Evolutionary conservation across 2,113 vertebrate genomes (phyloP), one percentile per base, ranked within the genome.

Genomic region (Peucedramus taeniatus): DNA sequence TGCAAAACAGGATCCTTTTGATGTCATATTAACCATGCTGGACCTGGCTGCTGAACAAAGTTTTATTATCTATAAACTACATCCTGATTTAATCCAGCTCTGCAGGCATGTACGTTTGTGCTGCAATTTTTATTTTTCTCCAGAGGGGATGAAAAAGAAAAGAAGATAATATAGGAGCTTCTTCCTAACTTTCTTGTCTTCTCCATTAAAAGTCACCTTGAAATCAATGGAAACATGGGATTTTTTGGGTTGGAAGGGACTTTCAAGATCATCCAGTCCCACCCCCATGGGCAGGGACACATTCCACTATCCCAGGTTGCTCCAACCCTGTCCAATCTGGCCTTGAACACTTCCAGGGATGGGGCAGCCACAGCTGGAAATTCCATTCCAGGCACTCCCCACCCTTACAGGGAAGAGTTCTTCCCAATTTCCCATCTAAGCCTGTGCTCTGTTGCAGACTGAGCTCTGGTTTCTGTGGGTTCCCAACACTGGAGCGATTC

Each of bases 271-370:
- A 19, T 16, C 11, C 5, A 19, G 4, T 35, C 31, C 40, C 60
- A 61, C 3, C 19, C 8, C 49, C 44, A 26, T 30, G 28, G 22
- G 1, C 28, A 60, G 53, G 24, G 53, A 54, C 24, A 35, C 4
- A 17, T 83, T 27, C 54, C 7, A 11, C n/a, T 11, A 1, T 3
- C 12, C n/a, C 47, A 54, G 17, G 24, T 2, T 40, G 8, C 11
- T 61, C 70, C 78, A 82, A 60, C 9, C 0, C 13, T 0, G 0
- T 75, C 53, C 69, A 35, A 0, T 16, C 30, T 54, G 30, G 3
- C 8, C 70, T 44, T 20, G 51, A 5, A 45, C 60, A 45, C 7
- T 59, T n/a, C 51, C 69, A 74, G 51, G 60, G 37, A 39, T 39
- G 51, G 7, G 4, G 13, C 28, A 89, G 27, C 44, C 68, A 51